These are phyloP conservation scores for Xylocampa areola DNA, from an alignment of 2,888 invertebrate species.

Conservation along the genomic window DNA sequence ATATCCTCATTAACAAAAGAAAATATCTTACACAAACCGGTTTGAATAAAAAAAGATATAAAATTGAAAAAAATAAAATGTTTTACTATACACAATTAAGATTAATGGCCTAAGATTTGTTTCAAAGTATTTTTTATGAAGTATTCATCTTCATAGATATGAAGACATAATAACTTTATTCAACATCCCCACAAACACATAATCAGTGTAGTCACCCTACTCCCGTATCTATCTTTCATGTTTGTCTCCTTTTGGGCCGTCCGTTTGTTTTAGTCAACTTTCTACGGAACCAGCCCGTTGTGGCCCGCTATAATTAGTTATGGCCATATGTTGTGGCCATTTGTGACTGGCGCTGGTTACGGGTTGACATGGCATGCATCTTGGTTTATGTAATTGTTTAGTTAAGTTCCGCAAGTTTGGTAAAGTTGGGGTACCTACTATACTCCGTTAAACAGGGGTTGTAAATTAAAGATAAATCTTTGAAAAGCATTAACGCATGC, in stretches of 20 bases:
- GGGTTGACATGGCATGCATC: background rate
- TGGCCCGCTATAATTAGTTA: conserved; percentile 22
- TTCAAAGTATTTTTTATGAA: no score
- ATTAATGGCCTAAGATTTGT: no score
- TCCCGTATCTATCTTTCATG: conserved; percentile 44
- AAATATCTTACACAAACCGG: no score
- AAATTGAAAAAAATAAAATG: no score
- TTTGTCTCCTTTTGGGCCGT: conserved; percentile 52
- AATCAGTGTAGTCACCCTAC: conserved; percentile 33
- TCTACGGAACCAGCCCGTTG: conserved; percentile 46
- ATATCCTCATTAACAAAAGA: no score
- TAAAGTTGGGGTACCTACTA: background rate
- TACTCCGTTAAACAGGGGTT: background rate
- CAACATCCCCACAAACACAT: background rate
- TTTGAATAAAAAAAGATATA: no score
- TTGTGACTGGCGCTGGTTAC: conserved; percentile 3
- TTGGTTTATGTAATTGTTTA: conserved; percentile 24
- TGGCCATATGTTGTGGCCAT: conserved; percentile 27
- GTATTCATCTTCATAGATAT: background rate
- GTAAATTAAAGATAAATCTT: no score
- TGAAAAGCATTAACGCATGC: no score
- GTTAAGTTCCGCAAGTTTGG: background rate
- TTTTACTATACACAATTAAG: background rate
- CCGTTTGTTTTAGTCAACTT: conserved; percentile 57
- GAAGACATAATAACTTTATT: background rate